Percentiles rank a stretch among this genome's conserved stretches.
phyloP scores from a whole-genome alignment of 2,113 vertebrate genomes.

The Vulpes lagopus region DNA sequence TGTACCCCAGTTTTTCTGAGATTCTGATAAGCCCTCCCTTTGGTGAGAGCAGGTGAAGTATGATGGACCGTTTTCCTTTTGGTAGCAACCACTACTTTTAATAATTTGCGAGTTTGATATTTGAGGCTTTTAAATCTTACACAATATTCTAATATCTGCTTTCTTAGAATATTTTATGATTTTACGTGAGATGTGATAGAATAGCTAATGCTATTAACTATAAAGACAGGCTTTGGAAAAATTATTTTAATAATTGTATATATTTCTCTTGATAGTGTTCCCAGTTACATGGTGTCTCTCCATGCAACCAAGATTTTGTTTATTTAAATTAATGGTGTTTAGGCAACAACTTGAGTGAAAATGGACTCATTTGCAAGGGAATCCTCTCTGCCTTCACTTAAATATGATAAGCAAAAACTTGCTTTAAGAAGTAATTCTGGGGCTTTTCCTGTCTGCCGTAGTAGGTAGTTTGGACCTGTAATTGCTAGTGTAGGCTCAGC shows the following conservation, averaged over 20 bases:
- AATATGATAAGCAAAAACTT: conserved; percentile 17
- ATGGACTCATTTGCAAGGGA: background rate
- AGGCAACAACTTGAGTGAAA: background rate
- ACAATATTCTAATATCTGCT: background rate
- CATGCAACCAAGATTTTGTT: background rate
- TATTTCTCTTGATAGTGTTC: background rate
- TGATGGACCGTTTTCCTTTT: background rate
- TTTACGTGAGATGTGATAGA: background rate
- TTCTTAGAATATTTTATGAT: conserved; percentile 41
- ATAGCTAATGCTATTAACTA: background rate
- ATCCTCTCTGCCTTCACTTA: background rate
- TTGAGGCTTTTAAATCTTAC: background rate
- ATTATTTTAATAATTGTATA: background rate
- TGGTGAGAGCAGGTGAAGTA: background rate
- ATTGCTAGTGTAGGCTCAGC: background rate
- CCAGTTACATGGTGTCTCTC: background rate
- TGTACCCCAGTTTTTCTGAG: background rate
- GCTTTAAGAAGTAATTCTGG: background rate
- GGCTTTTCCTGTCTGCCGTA: background rate
- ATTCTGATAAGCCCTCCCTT: background rate
- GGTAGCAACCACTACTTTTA: background rate
- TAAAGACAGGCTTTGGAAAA: background rate
- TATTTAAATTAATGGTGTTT: background rate
- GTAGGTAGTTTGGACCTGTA: background rate
- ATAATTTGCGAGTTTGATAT: background rate